Evolutionary conservation across 2,113 vertebrate genomes (phyloP).

Genomic region (Calidris pugnax): DNA sequence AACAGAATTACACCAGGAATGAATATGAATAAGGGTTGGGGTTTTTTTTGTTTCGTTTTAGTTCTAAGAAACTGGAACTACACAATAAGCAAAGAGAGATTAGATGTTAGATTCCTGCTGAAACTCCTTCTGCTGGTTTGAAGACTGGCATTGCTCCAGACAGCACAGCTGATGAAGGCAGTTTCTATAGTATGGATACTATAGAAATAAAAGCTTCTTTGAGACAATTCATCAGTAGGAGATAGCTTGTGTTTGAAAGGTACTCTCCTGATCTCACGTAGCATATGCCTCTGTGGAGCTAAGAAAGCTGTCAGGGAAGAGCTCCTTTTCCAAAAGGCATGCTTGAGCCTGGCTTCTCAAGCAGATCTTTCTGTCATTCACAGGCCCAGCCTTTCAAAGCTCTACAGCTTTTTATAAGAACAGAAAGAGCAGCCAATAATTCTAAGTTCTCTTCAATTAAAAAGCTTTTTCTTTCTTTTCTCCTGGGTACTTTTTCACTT

Average conservation of each 20-base stretch:
- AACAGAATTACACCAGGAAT: background rate
- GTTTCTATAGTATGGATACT: background rate
- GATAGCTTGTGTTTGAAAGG: background rate
- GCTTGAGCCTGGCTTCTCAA: conserved; percentile 8
- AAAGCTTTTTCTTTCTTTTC: background rate
- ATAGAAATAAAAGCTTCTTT: conserved; percentile 4
- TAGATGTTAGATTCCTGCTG: background rate
- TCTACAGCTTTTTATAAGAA: background rate
- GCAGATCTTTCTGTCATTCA: conserved; percentile 32
- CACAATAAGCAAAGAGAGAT: background rate
- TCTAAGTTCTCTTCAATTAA: background rate
- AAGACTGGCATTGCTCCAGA: background rate
- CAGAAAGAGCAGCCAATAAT: background rate
- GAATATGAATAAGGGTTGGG: background rate
- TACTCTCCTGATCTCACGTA: conserved; percentile 8
- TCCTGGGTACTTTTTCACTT: background rate
- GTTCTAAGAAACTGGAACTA: background rate
- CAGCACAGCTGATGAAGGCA: background rate
- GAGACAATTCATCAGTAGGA: background rate
- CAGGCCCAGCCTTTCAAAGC: conserved; percentile 4
- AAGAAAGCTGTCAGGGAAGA: conserved; percentile 38
- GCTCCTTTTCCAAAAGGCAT: conserved; percentile 17
- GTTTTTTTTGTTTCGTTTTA: background rate
- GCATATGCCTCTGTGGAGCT: conserved; percentile 15
- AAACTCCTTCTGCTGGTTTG: conserved; percentile 4